Conservation (phyloP, 2,113 vertebrate genomes). For the Pollachius pollachius region DNA sequence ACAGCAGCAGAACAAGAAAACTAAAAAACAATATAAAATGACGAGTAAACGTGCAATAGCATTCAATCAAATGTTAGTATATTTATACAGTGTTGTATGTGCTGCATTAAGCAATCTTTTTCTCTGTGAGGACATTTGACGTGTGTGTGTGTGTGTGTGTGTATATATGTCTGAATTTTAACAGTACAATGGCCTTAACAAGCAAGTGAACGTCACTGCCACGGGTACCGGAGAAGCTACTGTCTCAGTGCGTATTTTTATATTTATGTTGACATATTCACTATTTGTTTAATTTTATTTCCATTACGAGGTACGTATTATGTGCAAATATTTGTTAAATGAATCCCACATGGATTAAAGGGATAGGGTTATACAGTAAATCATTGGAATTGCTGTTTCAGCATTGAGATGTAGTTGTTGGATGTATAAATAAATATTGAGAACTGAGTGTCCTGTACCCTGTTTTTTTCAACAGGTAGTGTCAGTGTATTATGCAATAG, state of each 20-base stretch:
- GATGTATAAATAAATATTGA: no score
- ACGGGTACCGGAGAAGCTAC: slow-evolving; percentile 75
- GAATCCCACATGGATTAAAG: no score
- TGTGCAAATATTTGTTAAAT: background rate
- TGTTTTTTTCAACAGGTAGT: background rate
- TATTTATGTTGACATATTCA: background rate
- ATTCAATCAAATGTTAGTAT: no score
- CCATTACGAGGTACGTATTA: background rate
- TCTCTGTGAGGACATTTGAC: no score
- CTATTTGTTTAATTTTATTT: background rate
- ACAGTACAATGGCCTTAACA: slow-evolving; percentile 59
- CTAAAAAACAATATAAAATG: background rate
- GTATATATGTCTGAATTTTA: background rate
- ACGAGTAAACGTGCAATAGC: no score
- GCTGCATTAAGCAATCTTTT: no score
- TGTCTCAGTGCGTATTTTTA: slow-evolving; percentile 60
- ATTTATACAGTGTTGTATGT: no score
- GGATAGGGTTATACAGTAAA: no score
- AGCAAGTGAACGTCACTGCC: slow-evolving; percentile 73
- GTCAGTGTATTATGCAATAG: background rate
- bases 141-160: background rate
- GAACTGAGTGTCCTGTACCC: no score
- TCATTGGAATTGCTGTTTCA: background rate
- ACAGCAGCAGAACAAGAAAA: background rate
- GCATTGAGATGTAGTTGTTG: background rate